Evolutionary conservation across 2,797 vertebrate species (phyloP).

Genomic region (Rhinella marina): DNA sequence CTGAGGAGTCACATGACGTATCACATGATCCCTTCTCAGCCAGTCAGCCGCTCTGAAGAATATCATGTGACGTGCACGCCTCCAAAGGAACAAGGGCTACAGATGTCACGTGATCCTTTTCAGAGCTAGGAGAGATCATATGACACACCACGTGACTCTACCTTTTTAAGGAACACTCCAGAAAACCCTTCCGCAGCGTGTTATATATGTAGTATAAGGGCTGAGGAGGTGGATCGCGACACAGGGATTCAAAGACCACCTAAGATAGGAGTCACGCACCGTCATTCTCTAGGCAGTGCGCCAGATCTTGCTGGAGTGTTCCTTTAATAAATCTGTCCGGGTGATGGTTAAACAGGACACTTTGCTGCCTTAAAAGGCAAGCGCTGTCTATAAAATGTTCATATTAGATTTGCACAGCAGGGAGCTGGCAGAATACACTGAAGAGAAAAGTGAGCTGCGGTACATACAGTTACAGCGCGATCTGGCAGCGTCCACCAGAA

Average conservation of each 20-base stretch:
- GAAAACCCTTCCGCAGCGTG: no score
- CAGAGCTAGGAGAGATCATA: no score
- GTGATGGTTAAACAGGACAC: not conserved
- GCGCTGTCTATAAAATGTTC: not conserved
- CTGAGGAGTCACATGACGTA: no score
- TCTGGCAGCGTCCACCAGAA: not conserved
- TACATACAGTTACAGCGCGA: not conserved
- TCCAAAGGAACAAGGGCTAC: no score
- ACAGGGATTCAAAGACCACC: not conserved
- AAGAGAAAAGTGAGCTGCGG: not conserved
- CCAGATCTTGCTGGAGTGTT: not conserved
- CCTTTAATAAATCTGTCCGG: not conserved
- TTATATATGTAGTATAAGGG: no score
- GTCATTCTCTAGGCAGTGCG: not conserved
- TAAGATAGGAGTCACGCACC: not conserved
- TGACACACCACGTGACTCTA: no score
- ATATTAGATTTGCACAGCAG: not conserved
- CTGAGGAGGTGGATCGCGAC: not conserved
- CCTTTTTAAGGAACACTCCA: no score
- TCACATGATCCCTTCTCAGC: no score
- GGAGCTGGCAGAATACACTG: constrained; percentile 15
- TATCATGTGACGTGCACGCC: no score
- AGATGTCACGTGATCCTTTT: no score
- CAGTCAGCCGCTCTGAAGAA: no score
- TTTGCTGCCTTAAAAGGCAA: not conserved